phyloP scores from a whole-genome alignment of 2,113 vertebrate species.

The Microcebus jonahi region DNA sequence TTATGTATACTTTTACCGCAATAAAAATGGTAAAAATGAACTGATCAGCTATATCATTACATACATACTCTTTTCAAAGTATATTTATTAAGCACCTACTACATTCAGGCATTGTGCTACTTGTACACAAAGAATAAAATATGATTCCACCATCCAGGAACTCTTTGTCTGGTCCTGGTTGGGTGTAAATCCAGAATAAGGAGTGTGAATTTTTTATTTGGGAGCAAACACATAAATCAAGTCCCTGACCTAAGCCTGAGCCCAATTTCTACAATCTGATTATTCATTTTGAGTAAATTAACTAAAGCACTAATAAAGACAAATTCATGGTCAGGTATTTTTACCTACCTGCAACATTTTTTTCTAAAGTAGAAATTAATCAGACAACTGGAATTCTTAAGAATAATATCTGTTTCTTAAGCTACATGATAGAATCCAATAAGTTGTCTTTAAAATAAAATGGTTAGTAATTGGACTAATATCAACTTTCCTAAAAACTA shows the following conservation, averaged over 20 bases:
- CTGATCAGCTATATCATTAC: background rate
- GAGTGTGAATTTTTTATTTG: background rate
- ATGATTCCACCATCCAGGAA: background rate
- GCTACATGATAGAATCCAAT: background rate
- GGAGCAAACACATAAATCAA: background rate
- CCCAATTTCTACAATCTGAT: background rate
- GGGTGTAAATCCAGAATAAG: background rate
- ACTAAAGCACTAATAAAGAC: background rate
- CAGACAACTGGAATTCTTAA: background rate
- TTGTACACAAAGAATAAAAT: background rate
- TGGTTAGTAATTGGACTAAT: background rate
- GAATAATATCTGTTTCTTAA: background rate
- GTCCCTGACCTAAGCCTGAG: background rate
- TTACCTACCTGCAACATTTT: background rate
- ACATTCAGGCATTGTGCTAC: background rate
- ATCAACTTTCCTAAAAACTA: background rate
- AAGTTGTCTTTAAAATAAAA: background rate
- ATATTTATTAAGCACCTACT: background rate
- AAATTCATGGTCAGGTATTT: background rate
- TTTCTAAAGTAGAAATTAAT: background rate
- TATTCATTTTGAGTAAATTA: constrained; percentile 1
- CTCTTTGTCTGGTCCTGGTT: background rate
- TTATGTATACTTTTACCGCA: background rate
- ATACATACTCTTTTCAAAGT: background rate
- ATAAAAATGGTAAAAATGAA: background rate